Conservation (phyloP, 2,888 invertebrate species). For the Hanleya hanleyi region DNA sequence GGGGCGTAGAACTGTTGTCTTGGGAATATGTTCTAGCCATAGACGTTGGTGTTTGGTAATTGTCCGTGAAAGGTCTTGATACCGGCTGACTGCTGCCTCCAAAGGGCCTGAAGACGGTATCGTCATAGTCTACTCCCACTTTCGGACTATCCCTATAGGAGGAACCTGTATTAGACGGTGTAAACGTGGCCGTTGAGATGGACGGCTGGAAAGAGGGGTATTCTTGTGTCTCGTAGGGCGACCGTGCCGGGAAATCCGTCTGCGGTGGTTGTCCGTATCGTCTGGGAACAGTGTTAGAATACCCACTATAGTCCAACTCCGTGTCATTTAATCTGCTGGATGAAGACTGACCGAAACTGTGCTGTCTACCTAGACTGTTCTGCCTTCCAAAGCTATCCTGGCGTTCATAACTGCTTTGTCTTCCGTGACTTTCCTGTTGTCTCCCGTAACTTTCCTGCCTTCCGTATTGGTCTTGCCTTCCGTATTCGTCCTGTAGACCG, state of each 20-base stretch:
- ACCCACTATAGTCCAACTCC: neutral
- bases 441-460: neutral
- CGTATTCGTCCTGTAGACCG: neutral
- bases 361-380: neutral
- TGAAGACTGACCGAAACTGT: neutral
- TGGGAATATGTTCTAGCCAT: constrained; percentile 1
- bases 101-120: neutral
- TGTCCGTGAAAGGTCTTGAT: neutral
- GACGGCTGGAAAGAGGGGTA: neutral
- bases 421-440: neutral
- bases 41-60: neutral
- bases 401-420: neutral
- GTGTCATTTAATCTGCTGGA: neutral
- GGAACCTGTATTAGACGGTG: neutral
- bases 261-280: constrained; percentile 1
- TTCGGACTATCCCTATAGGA: neutral
- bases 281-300: neutral
- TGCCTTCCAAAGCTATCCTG: neutral
- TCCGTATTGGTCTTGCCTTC: neutral
- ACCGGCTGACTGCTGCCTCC: neutral
- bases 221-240: neutral
- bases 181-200: neutral
- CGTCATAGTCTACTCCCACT: neutral
- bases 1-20: neutral
- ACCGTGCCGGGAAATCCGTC: neutral